These are phyloP conservation scores for Muscidifurax raptorellus DNA, from an alignment of 1,140 invertebrate species.

Conservation along the genomic window DNA sequence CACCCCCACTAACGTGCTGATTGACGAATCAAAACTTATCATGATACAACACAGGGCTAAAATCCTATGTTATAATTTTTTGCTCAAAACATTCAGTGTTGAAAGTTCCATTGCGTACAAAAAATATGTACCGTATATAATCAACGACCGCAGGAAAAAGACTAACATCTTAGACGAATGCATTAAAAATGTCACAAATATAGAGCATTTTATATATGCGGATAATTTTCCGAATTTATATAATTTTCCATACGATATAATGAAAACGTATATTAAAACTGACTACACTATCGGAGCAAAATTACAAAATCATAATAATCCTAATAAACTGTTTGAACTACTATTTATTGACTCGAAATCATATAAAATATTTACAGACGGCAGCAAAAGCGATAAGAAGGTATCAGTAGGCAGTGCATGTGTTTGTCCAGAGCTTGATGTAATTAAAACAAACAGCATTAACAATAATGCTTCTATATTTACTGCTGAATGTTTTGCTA, in stretches of 20 bases:
- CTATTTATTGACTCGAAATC: no score
- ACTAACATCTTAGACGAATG: no score
- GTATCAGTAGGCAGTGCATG: neutral
- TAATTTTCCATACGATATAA: neutral
- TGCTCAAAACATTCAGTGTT: neutral
- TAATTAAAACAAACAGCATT: no score
- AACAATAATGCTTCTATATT: no score
- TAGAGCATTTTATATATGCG: neutral
- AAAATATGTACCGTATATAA: neutral
- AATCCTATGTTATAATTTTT: neutral
- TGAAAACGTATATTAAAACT: neutral
- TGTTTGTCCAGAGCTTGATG: neutral
- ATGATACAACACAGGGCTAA: neutral
- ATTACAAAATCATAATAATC: neutral
- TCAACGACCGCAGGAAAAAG: neutral
- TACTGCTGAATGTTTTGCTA: no score
- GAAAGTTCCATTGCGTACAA: neutral
- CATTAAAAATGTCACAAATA: no score
- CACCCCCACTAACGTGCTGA: neutral
- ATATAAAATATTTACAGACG: neutral
- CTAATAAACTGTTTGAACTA: neutral
- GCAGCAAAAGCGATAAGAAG: neutral
- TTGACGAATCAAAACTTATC: neutral
- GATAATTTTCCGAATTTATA: neutral
- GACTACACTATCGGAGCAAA: neutral